Evolutionary conservation across 2,797 vertebrate species (phyloP).

Genomic region (Geotrypetes seraphini): DNA sequence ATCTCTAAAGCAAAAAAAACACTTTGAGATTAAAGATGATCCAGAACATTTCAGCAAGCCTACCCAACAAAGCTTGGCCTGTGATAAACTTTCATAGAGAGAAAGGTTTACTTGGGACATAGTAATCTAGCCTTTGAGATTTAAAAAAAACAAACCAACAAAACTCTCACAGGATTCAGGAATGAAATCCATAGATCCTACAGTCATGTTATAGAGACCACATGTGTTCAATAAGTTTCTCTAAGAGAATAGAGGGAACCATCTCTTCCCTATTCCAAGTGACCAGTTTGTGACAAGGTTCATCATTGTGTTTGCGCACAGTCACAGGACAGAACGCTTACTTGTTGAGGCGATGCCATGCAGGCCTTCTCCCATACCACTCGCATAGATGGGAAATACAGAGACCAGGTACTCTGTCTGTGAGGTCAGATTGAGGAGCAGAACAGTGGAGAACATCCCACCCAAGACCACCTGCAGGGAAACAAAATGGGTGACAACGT

Average conservation of each 20-base stretch:
- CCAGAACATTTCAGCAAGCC: no score
- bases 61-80: no score
- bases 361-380: constrained; percentile 57
- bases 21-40: no score
- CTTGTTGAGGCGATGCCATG: constrained; percentile 74
- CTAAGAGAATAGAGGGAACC: neutral
- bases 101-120: no score
- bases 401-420: constrained; percentile 78
- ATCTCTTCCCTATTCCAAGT: neutral
- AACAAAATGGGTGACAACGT: neutral
- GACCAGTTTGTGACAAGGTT: no score
- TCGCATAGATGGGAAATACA: constrained; percentile 68
- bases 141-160: no score
- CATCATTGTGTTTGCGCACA: no score
- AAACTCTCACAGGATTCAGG: rapidly evolving
- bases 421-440: constrained; percentile 66
- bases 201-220: rapidly evolving
- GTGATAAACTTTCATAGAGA: no score
- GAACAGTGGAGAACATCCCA: constrained; percentile 50
- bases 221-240: no score
- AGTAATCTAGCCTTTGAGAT: no score
- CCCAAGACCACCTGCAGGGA: constrained; percentile 64
- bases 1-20: no score
- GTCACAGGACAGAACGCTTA: constrained; percentile 53
- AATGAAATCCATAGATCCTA: rapidly evolving